Conservation (phyloP, 2,113 vertebrate species). For the Xyliphius kryptos region DNA sequence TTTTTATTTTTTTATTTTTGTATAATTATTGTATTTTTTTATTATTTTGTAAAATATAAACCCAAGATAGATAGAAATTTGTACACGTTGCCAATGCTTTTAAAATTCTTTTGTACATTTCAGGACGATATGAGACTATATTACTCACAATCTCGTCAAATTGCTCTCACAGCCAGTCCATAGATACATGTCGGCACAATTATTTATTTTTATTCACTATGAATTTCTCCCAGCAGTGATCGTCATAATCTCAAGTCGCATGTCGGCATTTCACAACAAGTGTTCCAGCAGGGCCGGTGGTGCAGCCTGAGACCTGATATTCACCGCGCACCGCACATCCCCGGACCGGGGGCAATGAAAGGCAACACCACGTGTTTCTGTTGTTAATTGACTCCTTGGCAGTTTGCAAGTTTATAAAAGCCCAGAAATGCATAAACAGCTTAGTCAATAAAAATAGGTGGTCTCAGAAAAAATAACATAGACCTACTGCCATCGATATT, state of each 20-base stretch:
- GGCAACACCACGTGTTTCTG: conserved; percentile 35
- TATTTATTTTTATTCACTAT: not conserved
- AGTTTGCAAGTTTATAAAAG: conserved; percentile 44
- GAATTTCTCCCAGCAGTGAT: conserved; percentile 52
- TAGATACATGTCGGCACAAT: too few relatives aligned
- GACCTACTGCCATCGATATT: too few relatives aligned
- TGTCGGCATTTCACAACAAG: conserved; percentile 40
- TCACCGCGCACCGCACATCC: conserved; percentile 33
- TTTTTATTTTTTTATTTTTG: too few relatives aligned
- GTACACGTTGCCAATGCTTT: too few relatives aligned
- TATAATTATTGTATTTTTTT: too few relatives aligned
- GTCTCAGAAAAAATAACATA: too few relatives aligned
- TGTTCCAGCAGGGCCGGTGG: conserved; percentile 32
- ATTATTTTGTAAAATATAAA: too few relatives aligned
- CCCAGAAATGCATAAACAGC: conserved; percentile 38
- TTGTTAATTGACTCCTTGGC: conserved; percentile 48
- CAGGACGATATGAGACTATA: too few relatives aligned
- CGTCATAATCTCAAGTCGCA: conserved; percentile 32
- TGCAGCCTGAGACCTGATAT: conserved; percentile 37
- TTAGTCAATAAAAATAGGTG: conserved; percentile 38
- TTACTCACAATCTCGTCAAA: too few relatives aligned
- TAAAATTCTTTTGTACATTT: too few relatives aligned
- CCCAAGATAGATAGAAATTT: too few relatives aligned
- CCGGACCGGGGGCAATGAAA: conserved; percentile 36
- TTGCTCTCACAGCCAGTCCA: too few relatives aligned